phyloP scores from a whole-genome alignment of 2,113 vertebrate genomes.

The Myocastor coypus region DNA sequence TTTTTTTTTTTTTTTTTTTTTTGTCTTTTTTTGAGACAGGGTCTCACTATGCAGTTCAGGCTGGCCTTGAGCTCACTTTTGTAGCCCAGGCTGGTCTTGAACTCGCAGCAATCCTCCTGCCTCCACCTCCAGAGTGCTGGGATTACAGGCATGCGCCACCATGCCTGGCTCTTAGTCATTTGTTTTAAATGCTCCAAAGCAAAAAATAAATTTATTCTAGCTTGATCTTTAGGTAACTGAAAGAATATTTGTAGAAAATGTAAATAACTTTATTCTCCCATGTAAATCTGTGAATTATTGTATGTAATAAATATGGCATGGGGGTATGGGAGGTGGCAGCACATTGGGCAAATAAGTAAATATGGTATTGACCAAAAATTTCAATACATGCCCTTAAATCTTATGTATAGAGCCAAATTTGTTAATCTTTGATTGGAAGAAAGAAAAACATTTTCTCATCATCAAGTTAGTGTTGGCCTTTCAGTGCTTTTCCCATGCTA shows the following conservation, averaged over 20 bases:
- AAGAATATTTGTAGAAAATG: slow-evolving; percentile 15
- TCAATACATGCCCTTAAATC: neutral
- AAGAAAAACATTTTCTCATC: neutral
- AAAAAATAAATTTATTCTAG: slow-evolving; percentile 37
- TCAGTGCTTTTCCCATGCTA: neutral
- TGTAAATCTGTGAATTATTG: neutral
- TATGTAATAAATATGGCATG: slow-evolving; percentile 46
- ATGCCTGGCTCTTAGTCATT: neutral
- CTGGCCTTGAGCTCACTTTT: neutral
- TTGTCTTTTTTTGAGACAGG: too few relatives aligned
- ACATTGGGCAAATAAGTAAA: neutral
- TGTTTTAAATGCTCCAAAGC: neutral
- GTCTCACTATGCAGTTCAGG: neutral
- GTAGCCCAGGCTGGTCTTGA: neutral
- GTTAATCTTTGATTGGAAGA: slow-evolving; percentile 19
- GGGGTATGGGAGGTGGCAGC: too few relatives aligned
- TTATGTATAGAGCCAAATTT: neutral
- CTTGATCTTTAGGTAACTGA: neutral
- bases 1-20: too few relatives aligned
- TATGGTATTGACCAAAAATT: slow-evolving; percentile 18
- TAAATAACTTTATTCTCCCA: slow-evolving; percentile 28
- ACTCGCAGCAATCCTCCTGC: neutral
- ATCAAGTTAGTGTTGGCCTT: neutral
- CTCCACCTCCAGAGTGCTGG: neutral
- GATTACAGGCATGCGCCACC: neutral